A percentile compares a stretch with the other conserved stretches of the same genome.
phyloP scores from a whole-genome alignment of 2,888 invertebrate species.

The Nesidiocoris tenuis region DNA sequence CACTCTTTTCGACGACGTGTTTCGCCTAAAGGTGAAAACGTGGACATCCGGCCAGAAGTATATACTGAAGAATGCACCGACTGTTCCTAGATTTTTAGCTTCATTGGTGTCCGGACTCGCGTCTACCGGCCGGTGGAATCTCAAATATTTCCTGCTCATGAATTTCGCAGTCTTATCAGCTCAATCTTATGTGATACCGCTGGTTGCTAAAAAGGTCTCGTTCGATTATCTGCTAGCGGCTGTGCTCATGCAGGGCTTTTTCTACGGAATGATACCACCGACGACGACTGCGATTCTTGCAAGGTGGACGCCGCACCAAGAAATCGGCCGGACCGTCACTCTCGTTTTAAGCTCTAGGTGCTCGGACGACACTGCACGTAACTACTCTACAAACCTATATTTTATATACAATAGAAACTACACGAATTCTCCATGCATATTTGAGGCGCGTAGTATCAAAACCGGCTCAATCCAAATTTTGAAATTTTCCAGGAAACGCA shows the following conservation, averaged over 20 bases:
- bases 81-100: slow-evolving; percentile 8
- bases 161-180: slow-evolving; percentile 11
- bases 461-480: too few relatives aligned
- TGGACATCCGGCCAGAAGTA: slow-evolving; percentile 26
- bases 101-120: slow-evolving; percentile 11
- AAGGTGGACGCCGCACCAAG: slow-evolving; percentile 24
- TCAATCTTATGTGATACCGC: slow-evolving; percentile 29
- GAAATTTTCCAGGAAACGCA: too few relatives aligned
- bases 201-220: slow-evolving; percentile 5
- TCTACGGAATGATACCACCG: slow-evolving; percentile 24
- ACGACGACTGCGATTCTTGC: slow-evolving; percentile 21
- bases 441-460: too few relatives aligned
- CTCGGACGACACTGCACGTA: not conserved
- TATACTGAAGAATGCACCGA: slow-evolving; percentile 19
- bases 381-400: not conserved
- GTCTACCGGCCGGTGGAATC: slow-evolving; percentile 10
- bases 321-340: slow-evolving; percentile 21
- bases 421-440: too few relatives aligned
- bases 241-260: slow-evolving; percentile 6
- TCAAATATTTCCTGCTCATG: slow-evolving; percentile 34
- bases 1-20: slow-evolving; percentile 32
- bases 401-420: too few relatives aligned
- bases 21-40: slow-evolving; percentile 23
- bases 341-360: slow-evolving; percentile 12
- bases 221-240: slow-evolving; percentile 11